These are phyloP conservation scores for Eleginops maclovinus DNA, from an alignment of 2,113 vertebrate genomes.

Conservation along the genomic window DNA sequence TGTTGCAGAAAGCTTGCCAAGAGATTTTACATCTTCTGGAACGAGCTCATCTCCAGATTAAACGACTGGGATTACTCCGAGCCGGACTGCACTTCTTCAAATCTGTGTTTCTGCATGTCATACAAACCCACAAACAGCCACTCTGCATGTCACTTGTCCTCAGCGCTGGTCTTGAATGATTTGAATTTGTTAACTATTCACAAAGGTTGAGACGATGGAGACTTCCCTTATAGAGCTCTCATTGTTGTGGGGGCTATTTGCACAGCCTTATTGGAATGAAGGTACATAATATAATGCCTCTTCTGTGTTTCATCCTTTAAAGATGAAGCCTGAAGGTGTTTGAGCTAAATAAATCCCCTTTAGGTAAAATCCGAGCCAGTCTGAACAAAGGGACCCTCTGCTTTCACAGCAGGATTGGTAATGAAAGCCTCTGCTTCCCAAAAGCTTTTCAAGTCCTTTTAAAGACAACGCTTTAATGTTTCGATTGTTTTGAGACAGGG, in stretches of 20 bases:
- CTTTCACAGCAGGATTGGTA: not conserved
- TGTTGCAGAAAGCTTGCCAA: conserved; percentile 11
- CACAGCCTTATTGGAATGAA: not conserved
- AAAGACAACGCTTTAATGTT: conserved; percentile 11
- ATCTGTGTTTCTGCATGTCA: not conserved
- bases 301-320: not conserved
- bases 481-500: conserved; percentile 3
- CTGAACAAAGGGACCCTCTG: not conserved
- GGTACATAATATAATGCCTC: not conserved
- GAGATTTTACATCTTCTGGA: conserved; percentile 30
- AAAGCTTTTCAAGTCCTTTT: conserved; percentile 10
- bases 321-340: not conserved
- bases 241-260: not conserved
- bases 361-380: not conserved
- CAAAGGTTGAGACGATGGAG: not conserved
- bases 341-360: not conserved
- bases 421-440: not conserved
- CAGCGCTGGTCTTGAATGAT: not conserved
- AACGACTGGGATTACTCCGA: conserved; percentile 4
- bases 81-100: not conserved
- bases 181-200: not conserved
- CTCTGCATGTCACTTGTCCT: not conserved
- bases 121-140: not conserved
- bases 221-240: not conserved
- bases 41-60: conserved; percentile 12